These are phyloP conservation scores for Urosaurus nigricauda DNA, from an alignment of 2,797 vertebrate genomes.

Conservation along the genomic window DNA sequence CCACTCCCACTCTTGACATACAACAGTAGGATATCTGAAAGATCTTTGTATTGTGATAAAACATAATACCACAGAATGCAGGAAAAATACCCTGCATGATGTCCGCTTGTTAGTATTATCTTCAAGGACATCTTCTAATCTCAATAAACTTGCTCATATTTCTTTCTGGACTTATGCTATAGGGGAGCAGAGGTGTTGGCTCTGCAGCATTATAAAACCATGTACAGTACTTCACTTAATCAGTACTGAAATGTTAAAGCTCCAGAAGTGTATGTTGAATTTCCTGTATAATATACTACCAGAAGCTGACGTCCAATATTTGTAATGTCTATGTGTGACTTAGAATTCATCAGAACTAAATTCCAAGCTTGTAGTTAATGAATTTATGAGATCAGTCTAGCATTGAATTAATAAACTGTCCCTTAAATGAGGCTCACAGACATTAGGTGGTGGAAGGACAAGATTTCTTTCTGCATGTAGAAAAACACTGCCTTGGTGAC, in stretches of 20 bases:
- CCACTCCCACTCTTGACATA: neutral
- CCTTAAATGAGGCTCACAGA: conserved; percentile 48
- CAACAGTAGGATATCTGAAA: conserved; percentile 10
- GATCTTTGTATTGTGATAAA: conserved; percentile 6
- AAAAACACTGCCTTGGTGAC: neutral
- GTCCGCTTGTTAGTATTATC: conserved; percentile 10
- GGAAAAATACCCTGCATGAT: neutral
- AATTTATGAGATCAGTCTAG: conserved; percentile 46
- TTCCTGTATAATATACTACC: conserved; percentile 14
- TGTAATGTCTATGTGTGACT: neutral
- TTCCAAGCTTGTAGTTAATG: conserved; percentile 3
- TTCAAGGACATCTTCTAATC: conserved; percentile 25
- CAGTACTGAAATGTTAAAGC: neutral
- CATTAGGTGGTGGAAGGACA: conserved; percentile 18
- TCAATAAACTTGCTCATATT: conserved; percentile 28
- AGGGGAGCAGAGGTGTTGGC: neutral
- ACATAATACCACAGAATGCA: neutral
- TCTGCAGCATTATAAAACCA: neutral
- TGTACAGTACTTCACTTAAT: conserved; percentile 12
- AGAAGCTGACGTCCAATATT: neutral
- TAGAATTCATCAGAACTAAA: neutral
- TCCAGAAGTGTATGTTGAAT: neutral
- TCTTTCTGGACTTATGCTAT: neutral
- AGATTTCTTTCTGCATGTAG: conserved; percentile 3
- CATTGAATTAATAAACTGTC: conserved; percentile 44